Evolutionary conservation across 1,140 invertebrate species (phyloP), one percentile per base, ranked within the genome.

Genomic region (Neodiprion pinetum): DNA sequence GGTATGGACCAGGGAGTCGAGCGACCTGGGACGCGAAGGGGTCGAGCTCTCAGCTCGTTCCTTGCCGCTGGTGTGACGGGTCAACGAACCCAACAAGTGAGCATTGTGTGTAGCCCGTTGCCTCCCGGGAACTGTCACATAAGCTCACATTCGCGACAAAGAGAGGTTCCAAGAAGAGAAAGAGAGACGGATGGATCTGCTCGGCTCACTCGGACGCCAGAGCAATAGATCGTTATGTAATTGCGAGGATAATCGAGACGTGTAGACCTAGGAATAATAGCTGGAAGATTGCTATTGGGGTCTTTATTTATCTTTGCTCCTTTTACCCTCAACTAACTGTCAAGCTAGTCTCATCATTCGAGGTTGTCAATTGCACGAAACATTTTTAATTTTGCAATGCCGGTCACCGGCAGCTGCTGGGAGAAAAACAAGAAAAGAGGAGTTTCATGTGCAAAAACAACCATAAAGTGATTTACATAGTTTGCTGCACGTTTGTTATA

Each of bases 121-220:
- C 53, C 53, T 61, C 53, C 53, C 53, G 53, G n/a, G 53, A 61
- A 61, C 53, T 61, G 53, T 61, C 53, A 61, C 53, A 61, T 61
- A 61, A 61, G 53, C 53, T 61, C 53, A 61, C 53, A 14, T 61
- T 61, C 53, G 53, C 53, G 53, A 61, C 53, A 61, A 61, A 61
- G 53, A 61, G 53, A 61, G 28, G 53, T 61, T 61, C 53, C 53
- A 5, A 17, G 53, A 61, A 61, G 53, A 61, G 9, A n/a, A 61
- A 61, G 53, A 61, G 11, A 12, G n/a, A 17, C 5, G n/a, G 53
- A 61, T 61, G 11, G 11, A 12, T 9, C 53, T 61, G 3, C 11
- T 61, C 53, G n/a, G 11, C 53, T 61, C 53, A 17, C 53, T 12
- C 53, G 11, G 53, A 61, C 53, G 11, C 53, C n/a, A 7, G 53